Evolutionary conservation across 2,113 vertebrate species (phyloP).

Genomic region (Semnornis frantzii): DNA sequence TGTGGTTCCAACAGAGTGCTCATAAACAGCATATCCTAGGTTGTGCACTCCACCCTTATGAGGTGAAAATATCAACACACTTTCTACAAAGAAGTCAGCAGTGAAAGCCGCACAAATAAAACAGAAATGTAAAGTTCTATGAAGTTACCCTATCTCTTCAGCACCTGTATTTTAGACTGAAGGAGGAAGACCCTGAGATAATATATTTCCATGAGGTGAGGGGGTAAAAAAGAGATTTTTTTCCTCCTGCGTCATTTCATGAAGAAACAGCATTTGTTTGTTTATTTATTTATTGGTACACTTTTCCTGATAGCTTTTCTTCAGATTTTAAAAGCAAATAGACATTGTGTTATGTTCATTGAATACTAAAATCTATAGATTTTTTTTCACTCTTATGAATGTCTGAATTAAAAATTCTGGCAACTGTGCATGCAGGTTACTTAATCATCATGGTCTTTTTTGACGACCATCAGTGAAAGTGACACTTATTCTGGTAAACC

Average conservation of each 20-base stretch:
- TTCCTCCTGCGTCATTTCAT: not conserved
- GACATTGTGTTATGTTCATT: not conserved
- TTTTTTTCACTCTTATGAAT: not conserved
- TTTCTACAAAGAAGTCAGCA: not conserved
- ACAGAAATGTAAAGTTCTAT: not conserved
- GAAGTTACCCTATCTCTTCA: not conserved
- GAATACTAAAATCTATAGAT: not conserved
- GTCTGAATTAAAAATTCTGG: not conserved
- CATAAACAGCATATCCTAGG: not conserved
- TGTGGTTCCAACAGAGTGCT: not conserved
- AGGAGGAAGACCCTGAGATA: not conserved
- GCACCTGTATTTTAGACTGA: not conserved
- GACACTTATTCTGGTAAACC: not conserved
- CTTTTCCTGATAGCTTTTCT: not conserved
- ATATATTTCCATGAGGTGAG: not conserved
- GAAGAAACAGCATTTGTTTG: not conserved
- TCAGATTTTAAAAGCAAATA: not conserved
- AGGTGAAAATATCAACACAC: not conserved
- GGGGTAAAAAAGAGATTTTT: rapidly evolving
- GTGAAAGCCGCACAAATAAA: not conserved
- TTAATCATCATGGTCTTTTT: not conserved
- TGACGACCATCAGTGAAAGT: not conserved
- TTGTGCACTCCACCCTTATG: not conserved
- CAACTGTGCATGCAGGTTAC: not conserved
- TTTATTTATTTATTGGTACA: not conserved